These are phyloP conservation scores for Lepidurus packardi DNA, from an alignment of 1,140 invertebrate genomes.

Conservation along the genomic window DNA sequence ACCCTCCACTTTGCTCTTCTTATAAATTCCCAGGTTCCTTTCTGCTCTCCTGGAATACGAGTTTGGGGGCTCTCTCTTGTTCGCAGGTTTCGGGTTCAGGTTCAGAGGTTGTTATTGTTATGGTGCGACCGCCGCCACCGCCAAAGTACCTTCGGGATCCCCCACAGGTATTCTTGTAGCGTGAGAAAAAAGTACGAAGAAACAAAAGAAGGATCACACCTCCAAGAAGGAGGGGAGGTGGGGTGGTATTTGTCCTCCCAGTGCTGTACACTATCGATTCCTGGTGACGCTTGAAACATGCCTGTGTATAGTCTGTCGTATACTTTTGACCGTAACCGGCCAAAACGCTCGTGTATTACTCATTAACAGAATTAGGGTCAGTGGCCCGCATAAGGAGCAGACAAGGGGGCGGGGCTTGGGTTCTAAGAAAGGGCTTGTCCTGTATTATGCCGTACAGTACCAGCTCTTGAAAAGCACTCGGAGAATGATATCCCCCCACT, in stretches of 20 bases:
- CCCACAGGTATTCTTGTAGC: conserved; percentile 6
- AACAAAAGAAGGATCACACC: neutral
- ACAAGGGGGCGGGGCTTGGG: conserved; percentile 1
- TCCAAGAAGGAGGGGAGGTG: neutral
- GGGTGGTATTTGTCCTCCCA: neutral
- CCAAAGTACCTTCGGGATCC: neutral
- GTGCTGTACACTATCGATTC: neutral
- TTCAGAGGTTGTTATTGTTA: neutral
- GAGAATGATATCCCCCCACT: no score
- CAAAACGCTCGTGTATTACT: neutral
- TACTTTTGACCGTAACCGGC: neutral
- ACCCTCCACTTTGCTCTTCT: neutral
- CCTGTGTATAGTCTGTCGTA: neutral
- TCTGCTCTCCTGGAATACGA: no score
- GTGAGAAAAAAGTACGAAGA: conserved; percentile 3
- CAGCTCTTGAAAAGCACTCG: no score
- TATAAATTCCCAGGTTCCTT: neutral
- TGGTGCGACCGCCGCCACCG: neutral
- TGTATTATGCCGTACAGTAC: no score
- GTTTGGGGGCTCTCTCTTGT: neutral
- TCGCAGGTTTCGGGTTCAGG: neutral
- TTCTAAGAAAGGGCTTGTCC: neutral
- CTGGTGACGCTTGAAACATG: neutral
- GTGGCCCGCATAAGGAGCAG: neutral
- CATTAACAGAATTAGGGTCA: conserved; percentile 7